Evolutionary conservation across 1,140 invertebrate genomes (phyloP).

Genomic region (Drosophila tsacasi): DNA sequence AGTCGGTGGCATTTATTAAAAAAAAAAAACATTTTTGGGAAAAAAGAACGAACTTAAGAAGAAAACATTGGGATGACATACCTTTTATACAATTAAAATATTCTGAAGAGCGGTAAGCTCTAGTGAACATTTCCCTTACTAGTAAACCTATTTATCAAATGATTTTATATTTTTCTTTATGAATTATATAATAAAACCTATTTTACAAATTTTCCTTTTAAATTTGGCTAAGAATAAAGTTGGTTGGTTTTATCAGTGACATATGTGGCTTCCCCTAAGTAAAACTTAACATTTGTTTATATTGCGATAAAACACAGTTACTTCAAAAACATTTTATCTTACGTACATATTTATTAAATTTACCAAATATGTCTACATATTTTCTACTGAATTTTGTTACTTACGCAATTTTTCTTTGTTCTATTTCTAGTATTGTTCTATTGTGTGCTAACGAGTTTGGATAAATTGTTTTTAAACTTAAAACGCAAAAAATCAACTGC

Average conservation of each 20-base stretch:
- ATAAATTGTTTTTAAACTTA: not conserved
- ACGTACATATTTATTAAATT: not conserved
- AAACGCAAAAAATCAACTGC: not conserved
- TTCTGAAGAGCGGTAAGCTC: not conserved
- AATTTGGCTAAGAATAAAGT: not conserved
- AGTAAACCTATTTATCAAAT: not conserved
- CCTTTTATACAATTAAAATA: not conserved
- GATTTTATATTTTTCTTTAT: not conserved
- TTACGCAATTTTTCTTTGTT: not conserved
- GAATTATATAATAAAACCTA: not conserved
- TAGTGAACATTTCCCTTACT: not conserved
- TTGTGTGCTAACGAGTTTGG: not conserved
- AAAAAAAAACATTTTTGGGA: not conserved
- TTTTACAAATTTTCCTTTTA: not conserved
- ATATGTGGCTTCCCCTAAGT: no score
- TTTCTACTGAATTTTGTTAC: not conserved
- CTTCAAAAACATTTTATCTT: not conserved
- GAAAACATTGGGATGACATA: not conserved
- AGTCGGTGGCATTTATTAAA: not conserved
- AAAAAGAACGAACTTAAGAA: not conserved
- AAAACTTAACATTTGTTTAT: no score
- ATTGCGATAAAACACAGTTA: no score
- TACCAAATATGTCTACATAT: not conserved
- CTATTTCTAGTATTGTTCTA: slow-evolving; percentile 1
- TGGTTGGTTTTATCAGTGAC: not conserved